phyloP scores from a whole-genome alignment of 2,888 invertebrate genomes.

The Andricus quercusramuli region DNA sequence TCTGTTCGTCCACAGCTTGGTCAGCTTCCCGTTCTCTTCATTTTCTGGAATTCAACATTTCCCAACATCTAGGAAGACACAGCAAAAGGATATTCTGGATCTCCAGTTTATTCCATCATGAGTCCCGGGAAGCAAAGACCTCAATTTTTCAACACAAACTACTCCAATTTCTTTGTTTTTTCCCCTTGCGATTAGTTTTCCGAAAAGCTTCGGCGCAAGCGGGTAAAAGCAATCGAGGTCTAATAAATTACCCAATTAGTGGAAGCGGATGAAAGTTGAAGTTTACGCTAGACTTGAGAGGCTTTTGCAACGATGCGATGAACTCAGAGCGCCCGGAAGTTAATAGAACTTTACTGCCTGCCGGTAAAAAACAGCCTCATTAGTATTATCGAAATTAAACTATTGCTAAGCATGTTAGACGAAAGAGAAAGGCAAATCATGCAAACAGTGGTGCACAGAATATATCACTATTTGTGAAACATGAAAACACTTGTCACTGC shows the following conservation, averaged over 20 bases:
- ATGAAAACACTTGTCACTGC: constrained; percentile 7
- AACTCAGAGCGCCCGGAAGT: constrained; percentile 20
- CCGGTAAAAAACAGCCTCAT: constrained; percentile 11
- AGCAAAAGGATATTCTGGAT: neutral
- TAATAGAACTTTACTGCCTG: constrained; percentile 24
- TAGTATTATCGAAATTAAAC: constrained; percentile 27
- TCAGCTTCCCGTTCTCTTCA: constrained; percentile 6
- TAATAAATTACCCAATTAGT: constrained; percentile 62
- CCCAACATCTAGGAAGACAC: neutral
- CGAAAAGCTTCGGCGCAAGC: neutral
- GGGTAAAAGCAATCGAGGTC: constrained; percentile 47
- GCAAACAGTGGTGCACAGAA: neutral
- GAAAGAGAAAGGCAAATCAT: neutral
- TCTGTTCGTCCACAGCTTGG: constrained; percentile 54
- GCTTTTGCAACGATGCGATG: constrained; percentile 16
- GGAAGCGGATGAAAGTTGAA: constrained; percentile 57
- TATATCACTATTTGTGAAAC: constrained; percentile 10
- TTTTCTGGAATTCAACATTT: neutral
- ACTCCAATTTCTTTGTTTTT: neutral
- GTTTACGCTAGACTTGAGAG: constrained; percentile 29
- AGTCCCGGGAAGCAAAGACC: neutral
- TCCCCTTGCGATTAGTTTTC: neutral
- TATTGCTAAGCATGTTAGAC: neutral
- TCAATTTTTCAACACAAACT: neutral
- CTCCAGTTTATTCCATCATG: neutral